Evolutionary conservation across 2,113 vertebrate species (phyloP), one percentile per base, ranked within the genome.

Genomic region (Mormyrus lacerda): DNA sequence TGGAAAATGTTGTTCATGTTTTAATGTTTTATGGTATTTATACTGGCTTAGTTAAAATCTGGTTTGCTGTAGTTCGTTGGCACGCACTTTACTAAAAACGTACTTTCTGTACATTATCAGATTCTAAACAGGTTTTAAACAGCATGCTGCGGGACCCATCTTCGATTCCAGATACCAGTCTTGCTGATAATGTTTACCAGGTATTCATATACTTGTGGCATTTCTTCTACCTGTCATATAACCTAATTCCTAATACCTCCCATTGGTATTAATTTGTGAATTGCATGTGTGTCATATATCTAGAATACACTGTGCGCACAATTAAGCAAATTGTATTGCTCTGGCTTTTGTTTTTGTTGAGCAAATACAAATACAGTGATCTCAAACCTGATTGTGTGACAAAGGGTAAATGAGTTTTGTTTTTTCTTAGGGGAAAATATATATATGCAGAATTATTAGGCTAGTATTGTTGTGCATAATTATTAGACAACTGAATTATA

Each of bases 131-230:
- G 82, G 93, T 97, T 90, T 95, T 99, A 93, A 99, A 95, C 94
- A 96, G 95, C 94, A 97, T 99, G 98, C 95, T 99, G 0, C 96
- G 97, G 92, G 98, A 99, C 93, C 97, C 98, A 90, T 96, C 97
- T 90, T 95, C 97, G 94, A 99, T 99, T 94, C 96, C 97, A 91
- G 97, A 99, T 95, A 95, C 95, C 93, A 94, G 96, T 93, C 94
- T 99, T 94, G 97, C 97, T 93, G 97, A 96, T 91, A 97, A 99
- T 94, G 94, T 99, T 92, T 97, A 98, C 95, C 98, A 99, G 95
- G 98, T 99, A 97, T 91, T 95, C 93, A 93, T 94, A 95, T 93
- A 94, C 92, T 92, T 51, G 44, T 73, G 44, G 61, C 17, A 7
- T 89, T 44, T 65, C 2, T 48, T 85, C 42, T 69, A 24, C 58